Base-by-base conservation (phyloP, 2,888 invertebrate species). In the Gymnoscelis rufifasciata region DNA sequence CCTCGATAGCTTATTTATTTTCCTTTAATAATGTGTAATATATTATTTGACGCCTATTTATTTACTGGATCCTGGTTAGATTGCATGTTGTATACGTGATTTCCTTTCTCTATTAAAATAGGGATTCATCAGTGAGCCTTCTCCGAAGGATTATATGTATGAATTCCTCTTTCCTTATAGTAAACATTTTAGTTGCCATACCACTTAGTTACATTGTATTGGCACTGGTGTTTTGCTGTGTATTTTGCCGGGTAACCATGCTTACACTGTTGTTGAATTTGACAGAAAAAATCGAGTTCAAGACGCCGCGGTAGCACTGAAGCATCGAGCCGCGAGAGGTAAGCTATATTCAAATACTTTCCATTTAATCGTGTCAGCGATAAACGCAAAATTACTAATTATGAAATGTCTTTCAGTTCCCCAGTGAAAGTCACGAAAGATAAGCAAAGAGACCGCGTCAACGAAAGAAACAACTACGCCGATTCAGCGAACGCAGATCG, bases 171-270 rank as follows among this genome's bases (percentile, higher is more conserved):
- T 65, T 62, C 59, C 48, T 57, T 73, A 45, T 79, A 79, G 77
- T 71, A 68, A 60, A 66, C 71, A 57, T 79, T 59, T 83, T 75
- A 74, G 77, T 84, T 84, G 83, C 78, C 78, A 78, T 77, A 80
- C 79, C 87, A 88, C 87, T 72, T 87, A 87, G 86, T 78, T 68
- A 76, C 83, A 74, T 81, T 83, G 82, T 83, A 83, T 83, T 87
- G 88, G 87, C 88, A 88, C 88, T 82, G 86, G 87, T 88, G 87
- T 87, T 83, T 66, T 64, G 35, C 57, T 64, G 54, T 51, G 51
- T 26, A 44, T 52, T 59, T 66, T 51, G 52, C 52, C 49, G 52
- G 51, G 48, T 56, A 14, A 26, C 52, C 39, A 61, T 69, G 53
- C 76, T 75, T 57, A 74, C 60, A 63, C 66, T 46, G 58, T 51